A percentile compares a stretch with the other conserved stretches of the same genome.
Evolutionary conservation across 2,797 vertebrate species (phyloP).

Genomic region (Delichon dasypus): DNA sequence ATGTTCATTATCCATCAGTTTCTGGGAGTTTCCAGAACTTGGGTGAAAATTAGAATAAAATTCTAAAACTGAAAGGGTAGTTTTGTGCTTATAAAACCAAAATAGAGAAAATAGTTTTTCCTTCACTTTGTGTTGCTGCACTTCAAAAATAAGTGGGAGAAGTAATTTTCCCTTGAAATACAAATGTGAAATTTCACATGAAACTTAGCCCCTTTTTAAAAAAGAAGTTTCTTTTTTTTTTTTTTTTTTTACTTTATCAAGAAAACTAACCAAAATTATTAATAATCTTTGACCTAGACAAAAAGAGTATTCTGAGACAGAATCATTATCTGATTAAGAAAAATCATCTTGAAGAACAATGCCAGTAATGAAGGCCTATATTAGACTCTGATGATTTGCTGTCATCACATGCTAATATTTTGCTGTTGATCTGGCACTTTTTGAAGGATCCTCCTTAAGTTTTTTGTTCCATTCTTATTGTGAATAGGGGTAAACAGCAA

Average conservation of each 20-base stretch:
- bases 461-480: neutral
- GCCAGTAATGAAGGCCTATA: neutral
- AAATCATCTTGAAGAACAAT: neutral
- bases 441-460: neutral
- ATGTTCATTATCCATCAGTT: neutral
- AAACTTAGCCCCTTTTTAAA: fast-evolving
- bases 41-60: neutral
- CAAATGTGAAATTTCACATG: neutral
- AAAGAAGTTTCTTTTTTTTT: neutral
- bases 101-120: neutral
- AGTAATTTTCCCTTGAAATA: neutral
- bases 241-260: neutral
- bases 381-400: neutral
- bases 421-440: neutral
- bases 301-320: neutral
- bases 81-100: neutral
- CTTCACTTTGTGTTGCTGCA: neutral
- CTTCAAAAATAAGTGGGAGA: neutral
- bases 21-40: neutral
- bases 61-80: neutral
- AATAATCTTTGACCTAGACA: neutral
- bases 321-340: neutral
- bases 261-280: neutral
- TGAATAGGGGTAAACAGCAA: neutral
- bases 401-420: neutral